These are phyloP conservation scores for Drepana arcuata DNA, from an alignment of 1,140 invertebrate genomes.

Conservation along the genomic window DNA sequence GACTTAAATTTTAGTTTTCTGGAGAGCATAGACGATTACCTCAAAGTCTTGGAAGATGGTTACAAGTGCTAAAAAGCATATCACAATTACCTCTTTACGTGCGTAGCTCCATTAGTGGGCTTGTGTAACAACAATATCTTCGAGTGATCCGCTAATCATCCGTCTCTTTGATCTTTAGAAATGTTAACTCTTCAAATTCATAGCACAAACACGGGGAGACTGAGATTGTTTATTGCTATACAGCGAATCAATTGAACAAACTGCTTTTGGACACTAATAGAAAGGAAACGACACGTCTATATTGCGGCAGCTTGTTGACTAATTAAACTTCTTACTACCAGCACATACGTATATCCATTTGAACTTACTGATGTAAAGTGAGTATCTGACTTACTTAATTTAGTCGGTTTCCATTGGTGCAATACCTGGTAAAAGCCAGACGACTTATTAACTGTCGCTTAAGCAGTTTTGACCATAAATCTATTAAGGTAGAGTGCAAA, in stretches of 20 bases:
- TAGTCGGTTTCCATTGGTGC: conserved; percentile 64
- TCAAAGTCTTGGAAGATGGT: background rate
- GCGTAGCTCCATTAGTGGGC: conserved; percentile 38
- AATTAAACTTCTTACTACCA: conserved; percentile 58
- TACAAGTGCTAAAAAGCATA: conserved; percentile 47
- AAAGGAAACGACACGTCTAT: conserved; percentile 49
- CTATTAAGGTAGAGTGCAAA: conserved; percentile 23
- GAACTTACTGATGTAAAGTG: conserved; percentile 39
- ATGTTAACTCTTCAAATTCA: conserved; percentile 56
- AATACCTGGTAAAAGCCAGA: conserved; percentile 63
- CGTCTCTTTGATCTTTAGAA: conserved; percentile 50
- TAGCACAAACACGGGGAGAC: conserved; percentile 42
- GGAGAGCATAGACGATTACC: no score
- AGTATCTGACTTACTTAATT: conserved; percentile 57
- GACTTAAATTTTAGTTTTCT: no score
- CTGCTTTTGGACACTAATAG: conserved; percentile 54
- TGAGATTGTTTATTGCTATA: conserved; percentile 42
- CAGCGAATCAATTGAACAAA: conserved; percentile 59
- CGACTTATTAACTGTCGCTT: conserved; percentile 45
- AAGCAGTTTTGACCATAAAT: conserved; percentile 33
- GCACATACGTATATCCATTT: conserved; percentile 47
- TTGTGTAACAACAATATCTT: conserved; percentile 51
- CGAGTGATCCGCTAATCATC: conserved; percentile 51
- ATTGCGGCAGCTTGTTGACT: conserved; percentile 53
- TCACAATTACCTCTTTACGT: conserved; percentile 38